Evolutionary conservation across 2,113 vertebrate genomes (phyloP), one percentile per base, ranked within the genome.

Genomic region (Eleginops maclovinus): DNA sequence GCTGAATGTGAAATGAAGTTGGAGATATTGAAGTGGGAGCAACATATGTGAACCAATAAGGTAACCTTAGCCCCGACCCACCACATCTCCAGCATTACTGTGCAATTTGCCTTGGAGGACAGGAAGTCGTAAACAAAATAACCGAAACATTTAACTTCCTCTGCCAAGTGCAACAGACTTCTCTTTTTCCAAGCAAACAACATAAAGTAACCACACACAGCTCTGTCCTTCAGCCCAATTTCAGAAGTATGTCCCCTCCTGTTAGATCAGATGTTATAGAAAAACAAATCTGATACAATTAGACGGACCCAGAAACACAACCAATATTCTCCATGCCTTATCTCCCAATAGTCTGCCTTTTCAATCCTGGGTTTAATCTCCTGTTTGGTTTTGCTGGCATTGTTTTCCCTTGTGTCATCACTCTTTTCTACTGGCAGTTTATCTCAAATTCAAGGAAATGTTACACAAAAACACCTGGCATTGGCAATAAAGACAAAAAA

Each of bases 201-300:
- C 69, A 31, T 55, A 68, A 78, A 72, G 75, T 43, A 56, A 60
- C 81, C 65, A 56, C 67, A 46, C 77, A 59, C 69, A 61, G 67
- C 59, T 40, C 54, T 0, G 49, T 13, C 61, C 60, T 77, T 79
- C 61, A 26, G 28, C 79, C 58, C 49, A 72, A 31, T 83, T 84
- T 55, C n/a, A 54, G 66, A 46, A 15, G 43, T 47, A 46, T 70
- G 78, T 63, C 55, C 12, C 2, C 51, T 63, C 55, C 55, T 50
- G 53, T 51, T 53, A 62, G 56, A 71, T 82, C 69, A 58, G 61
- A 70, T 65, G 0, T 51, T 56, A 72, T 87, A 74, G 46, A 64
- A 89, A 81, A 88, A 36, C 88, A 88, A 91, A 88, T 77, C 77
- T 66, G 68, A 84, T 77, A 89, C 82, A 91, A 86, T 93, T 90